Base-by-base conservation (phyloP, 2,888 invertebrate genomes). In the Seira sanloemensis region DNA sequence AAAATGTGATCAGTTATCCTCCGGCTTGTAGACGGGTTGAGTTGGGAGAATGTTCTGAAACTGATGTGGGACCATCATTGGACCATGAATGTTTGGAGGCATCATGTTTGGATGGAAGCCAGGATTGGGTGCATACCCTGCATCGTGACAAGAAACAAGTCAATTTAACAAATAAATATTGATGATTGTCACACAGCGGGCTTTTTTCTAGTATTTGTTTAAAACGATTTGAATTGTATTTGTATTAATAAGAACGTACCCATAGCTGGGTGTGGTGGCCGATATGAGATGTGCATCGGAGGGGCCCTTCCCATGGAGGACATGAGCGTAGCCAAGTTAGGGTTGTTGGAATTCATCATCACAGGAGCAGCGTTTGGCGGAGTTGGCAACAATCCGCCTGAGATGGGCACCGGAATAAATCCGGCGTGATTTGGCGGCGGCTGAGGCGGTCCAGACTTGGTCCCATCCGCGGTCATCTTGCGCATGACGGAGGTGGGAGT, bases 401-500 rank as follows among this genome's bases (percentile, higher is more conserved):
- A 71, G 27, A 77, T 81, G 26, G 78, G 67, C 74, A 81, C 75
- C 37, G 80, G 78, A 72, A 78, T 78, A 78, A 85, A 85, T 46
- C 84, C 76, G 26, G 94, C 94, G 23, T 93, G 93, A 89, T 96
- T 80, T 67, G 71, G 96, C 91, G 96, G 96, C 67, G 82, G 77
- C 25, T 19, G 96, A 91, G 96, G 96, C 67, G 82, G 77, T 25
- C 23, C 23, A 46, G 76, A 24, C 24, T 82, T 82, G 4, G 37
- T 67, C 26, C 77, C 82, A 90, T 97, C 97, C 0, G 97, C 97
- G 4, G 97, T 97, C 97, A 97, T 97, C 92, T 97, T 97, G 86
- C 97, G 94, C 90, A 98, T 93, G 86, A 98, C 98, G 86, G 97
- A 97, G 27, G 97, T 98, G 83, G 98, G 98, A 0, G 97, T 98